Conservation (phyloP, 2,888 invertebrate genomes). For the Nymphalis c-album region DNA sequence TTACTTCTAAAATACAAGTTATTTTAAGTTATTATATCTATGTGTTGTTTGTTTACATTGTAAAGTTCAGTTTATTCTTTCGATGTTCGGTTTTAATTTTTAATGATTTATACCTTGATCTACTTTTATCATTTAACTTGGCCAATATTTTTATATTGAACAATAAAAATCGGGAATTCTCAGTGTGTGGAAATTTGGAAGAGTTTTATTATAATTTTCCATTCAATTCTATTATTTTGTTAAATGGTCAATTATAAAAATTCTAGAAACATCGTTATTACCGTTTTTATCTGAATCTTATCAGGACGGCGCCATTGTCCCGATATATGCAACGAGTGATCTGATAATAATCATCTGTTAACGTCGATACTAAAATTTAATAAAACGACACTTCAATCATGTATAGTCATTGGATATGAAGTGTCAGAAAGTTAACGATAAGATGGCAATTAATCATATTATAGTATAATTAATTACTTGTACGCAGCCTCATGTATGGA, state of each 20-base stretch:
- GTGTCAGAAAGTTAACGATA: conserved; percentile 15
- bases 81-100: too few relatives aligned
- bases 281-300: conserved; percentile 29
- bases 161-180: too few relatives aligned
- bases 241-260: background rate
- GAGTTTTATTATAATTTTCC: background rate
- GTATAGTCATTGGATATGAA: conserved; percentile 5
- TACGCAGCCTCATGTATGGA: background rate
- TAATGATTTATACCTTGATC: too few relatives aligned
- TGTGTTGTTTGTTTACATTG: too few relatives aligned
- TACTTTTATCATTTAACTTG: too few relatives aligned
- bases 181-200: too few relatives aligned
- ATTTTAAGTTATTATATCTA: too few relatives aligned
- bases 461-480: background rate
- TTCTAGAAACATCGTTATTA: conserved; percentile 34
- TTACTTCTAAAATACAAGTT: too few relatives aligned
- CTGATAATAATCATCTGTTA: conserved; percentile 34
- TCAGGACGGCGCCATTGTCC: conserved; percentile 32
- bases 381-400: conserved; percentile 17
- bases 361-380: conserved; percentile 23
- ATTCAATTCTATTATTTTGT: conserved; percentile 5
- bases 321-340: conserved; percentile 32
- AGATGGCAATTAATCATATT: conserved; percentile 6
- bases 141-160: too few relatives aligned
- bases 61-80: too few relatives aligned